Evolutionary conservation across 2,113 vertebrate species (phyloP), one percentile per base, ranked within the genome.

Genomic region (cattle (Bos taurus)): DNA sequence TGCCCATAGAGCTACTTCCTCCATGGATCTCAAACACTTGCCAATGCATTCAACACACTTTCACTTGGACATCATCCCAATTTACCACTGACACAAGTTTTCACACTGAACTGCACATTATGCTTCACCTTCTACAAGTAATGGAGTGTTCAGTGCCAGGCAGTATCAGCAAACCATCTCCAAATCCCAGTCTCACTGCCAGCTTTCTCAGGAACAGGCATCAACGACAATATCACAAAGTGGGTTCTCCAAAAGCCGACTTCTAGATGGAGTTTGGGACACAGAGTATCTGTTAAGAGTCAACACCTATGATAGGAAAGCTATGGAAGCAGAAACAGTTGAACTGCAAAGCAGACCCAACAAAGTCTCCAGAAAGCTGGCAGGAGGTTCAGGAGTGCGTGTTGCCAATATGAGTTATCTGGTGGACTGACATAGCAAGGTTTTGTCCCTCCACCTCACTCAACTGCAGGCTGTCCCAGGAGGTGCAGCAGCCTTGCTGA

Each of bases 391-490:
- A 54, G 80, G 62, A 77, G 86, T 1, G 6, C 19, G 36, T 12
- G 12, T 12, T 16, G 2, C 4, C 54, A 33, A 8, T 54, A 50
- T 93, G 33, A 46, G 7, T n/a, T 74, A 7, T 3, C 25, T 36
- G 21, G 4, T 52, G 5, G 23, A 23, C 14, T 40, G 46, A 25
- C 48, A 48, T 0, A 0, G 11, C 7, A 2, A 23, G n/a, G 12
- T 25, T 82, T 36, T 78, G 28, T 48, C n/a, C 50, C 57, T 88
- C 56, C 2, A 14, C 16, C 11, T 77, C 48, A 16, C 86, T 56
- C 43, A 48, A 10, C 46, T n/a, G 54, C 15, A 50, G 77, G 56
- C 48, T 54, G 19, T 40, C 10, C 48, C 40, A 21, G 71, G 7
- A 88, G 46, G 54, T n/a, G 30, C 9, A 50, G 19, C 9, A 85